Evolutionary conservation across 1,140 invertebrate species (phyloP).

Genomic region (Drosophila gunungcola): DNA sequence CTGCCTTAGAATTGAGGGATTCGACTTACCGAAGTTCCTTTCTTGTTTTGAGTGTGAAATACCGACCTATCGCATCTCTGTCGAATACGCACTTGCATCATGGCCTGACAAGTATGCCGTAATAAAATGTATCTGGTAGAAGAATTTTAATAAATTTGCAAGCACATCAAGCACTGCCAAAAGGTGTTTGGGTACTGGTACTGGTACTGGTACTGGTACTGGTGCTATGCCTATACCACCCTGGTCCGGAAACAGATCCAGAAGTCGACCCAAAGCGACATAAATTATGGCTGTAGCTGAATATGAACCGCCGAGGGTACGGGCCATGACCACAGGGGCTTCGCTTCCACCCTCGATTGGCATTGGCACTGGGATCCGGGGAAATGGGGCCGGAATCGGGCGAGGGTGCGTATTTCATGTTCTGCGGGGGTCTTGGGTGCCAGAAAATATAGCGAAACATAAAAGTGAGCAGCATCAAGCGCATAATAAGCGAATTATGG

Average conservation of each 20-base stretch:
- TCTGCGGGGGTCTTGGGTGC: slow-evolving; percentile 46
- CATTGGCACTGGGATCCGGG: slow-evolving; percentile 5
- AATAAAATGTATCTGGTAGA: slow-evolving; percentile 78
- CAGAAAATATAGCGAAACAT: slow-evolving; percentile 68
- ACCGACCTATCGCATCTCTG: slow-evolving; percentile 2
- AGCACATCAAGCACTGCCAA: slow-evolving; percentile 73
- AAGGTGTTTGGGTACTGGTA: slow-evolving; percentile 60
- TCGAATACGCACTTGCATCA: slow-evolving; percentile 7
- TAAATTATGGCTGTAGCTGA: slow-evolving; percentile 83
- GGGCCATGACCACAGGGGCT: slow-evolving; percentile 50
- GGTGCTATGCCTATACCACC: neutral
- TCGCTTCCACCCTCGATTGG: slow-evolving; percentile 18
- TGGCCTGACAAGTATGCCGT: slow-evolving; percentile 67
- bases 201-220: slow-evolving; percentile 3
- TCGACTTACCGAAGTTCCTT: no score
- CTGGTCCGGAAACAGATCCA: slow-evolving; percentile 8
- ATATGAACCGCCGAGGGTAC: slow-evolving; percentile 59
- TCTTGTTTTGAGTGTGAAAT: slow-evolving; percentile 1
- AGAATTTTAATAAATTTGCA: slow-evolving; percentile 83
- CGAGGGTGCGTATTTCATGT: slow-evolving; percentile 64
- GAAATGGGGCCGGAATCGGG: slow-evolving; percentile 7
- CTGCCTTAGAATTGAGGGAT: no score
- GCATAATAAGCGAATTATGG: slow-evolving; percentile 83
- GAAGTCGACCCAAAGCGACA: slow-evolving; percentile 67
- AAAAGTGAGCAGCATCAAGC: slow-evolving; percentile 72